Evolutionary conservation across 2,888 invertebrate genomes (phyloP).

Genomic region (Rugalucina vietnamica): DNA sequence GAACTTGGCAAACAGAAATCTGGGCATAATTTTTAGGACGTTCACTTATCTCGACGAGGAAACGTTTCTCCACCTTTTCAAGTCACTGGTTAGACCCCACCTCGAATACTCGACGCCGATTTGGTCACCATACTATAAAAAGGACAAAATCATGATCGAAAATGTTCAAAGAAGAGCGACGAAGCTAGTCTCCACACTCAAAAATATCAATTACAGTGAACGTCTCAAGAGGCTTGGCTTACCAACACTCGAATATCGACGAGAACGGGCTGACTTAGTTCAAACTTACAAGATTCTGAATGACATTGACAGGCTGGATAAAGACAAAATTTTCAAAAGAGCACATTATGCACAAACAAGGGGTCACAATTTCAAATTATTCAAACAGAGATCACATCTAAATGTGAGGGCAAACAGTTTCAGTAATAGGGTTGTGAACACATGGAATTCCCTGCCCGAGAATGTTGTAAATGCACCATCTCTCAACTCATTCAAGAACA

Average conservation of each 20-base stretch:
- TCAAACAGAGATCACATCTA: neutral
- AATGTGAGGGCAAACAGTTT: neutral
- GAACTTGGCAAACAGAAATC: too few relatives aligned
- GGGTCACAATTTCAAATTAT: neutral
- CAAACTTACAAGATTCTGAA: neutral
- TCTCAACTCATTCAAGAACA: neutral
- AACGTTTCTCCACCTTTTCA: neutral
- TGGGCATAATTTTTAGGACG: too few relatives aligned
- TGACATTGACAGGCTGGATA: neutral
- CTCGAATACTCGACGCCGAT: neutral
- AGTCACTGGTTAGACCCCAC: neutral
- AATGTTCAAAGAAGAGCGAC: too few relatives aligned
- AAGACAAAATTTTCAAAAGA: neutral
- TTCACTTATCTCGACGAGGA: neutral
- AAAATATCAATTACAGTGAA: neutral
- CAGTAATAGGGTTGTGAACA: neutral
- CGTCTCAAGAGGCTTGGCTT: neutral
- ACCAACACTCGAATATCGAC: too few relatives aligned
- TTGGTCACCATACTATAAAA: neutral
- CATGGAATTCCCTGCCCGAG: neutral
- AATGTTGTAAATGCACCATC: neutral
- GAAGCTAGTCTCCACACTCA: neutral
- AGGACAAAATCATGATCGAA: neutral
- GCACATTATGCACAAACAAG: neutral
- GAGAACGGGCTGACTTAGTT: neutral